Conservation (phyloP, 2,888 invertebrate species). For the Hylaea fasciaria region DNA sequence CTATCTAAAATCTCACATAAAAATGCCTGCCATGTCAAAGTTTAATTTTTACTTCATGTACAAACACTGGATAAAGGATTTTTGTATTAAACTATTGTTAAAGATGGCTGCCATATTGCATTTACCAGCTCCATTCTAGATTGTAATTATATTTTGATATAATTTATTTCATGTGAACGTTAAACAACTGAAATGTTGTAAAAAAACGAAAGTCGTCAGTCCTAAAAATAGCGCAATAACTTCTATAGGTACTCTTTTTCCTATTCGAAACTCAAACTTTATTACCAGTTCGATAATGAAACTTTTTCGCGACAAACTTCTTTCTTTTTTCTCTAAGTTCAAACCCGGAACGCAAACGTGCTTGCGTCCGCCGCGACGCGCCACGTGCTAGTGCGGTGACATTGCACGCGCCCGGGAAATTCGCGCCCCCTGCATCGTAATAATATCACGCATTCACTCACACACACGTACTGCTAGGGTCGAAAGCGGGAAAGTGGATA, state of each 20-base stretch:
- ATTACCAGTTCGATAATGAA: constrained; percentile 27
- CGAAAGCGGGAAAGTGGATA: constrained; percentile 2
- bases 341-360: constrained; percentile 65
- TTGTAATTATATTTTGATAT: too few species aligned
- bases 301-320: constrained; percentile 15
- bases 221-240: not conserved
- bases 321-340: constrained; percentile 42
- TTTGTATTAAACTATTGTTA: too few species aligned
- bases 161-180: too few species aligned
- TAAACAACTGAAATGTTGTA: too few species aligned
- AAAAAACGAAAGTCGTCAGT: too few species aligned
- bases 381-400: constrained; percentile 78
- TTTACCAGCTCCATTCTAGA: too few species aligned
- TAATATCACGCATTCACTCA: constrained; percentile 47
- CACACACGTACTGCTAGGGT: constrained; percentile 15
- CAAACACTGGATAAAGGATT: too few species aligned
- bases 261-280: not conserved
- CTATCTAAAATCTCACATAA: too few species aligned
- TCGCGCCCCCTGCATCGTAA: constrained; percentile 58
- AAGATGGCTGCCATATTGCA: too few species aligned
- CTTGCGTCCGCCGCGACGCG: constrained; percentile 77
- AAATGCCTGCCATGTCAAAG: too few species aligned
- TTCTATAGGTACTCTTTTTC: not conserved
- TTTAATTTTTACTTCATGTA: too few species aligned
- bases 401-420: constrained; percentile 67